These are phyloP conservation scores for Artibeus jamaicensis DNA, from an alignment of 2,797 vertebrate genomes.

Conservation along the genomic window DNA sequence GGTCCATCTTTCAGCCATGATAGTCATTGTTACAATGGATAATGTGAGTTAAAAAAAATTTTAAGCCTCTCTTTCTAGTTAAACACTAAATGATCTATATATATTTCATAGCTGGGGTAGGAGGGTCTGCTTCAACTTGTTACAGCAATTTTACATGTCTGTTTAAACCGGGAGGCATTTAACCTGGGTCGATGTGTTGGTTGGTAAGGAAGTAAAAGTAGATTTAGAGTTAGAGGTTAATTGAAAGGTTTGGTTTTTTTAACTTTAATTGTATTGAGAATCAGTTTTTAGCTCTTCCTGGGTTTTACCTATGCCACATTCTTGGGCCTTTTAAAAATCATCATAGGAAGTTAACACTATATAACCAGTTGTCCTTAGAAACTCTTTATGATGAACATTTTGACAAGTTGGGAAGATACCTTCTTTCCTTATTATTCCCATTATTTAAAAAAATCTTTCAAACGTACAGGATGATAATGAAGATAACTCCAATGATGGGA, in stretches of 20 bases:
- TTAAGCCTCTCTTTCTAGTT: neutral
- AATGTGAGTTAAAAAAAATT: neutral
- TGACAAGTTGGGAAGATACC: neutral
- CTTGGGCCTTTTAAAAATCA: neutral
- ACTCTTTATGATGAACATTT: neutral
- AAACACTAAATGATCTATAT: neutral
- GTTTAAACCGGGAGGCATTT: neutral
- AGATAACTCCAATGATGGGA: constrained; percentile 95
- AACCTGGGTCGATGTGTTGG: neutral
- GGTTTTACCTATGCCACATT: neutral
- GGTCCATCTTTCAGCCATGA: neutral
- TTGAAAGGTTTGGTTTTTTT: neutral
- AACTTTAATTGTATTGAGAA: neutral
- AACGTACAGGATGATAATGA: constrained; percentile 91
- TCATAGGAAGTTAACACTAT: neutral
- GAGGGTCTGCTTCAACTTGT: neutral
- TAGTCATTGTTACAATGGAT: neutral
- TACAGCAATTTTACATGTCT: neutral
- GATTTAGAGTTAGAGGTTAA: neutral
- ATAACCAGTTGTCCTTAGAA: neutral
- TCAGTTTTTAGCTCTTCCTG: neutral
- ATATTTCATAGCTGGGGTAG: neutral
- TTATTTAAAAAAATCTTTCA: neutral
- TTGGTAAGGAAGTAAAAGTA: constrained; percentile 1
- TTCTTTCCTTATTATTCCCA: neutral